phyloP scores from a whole-genome alignment of 2,888 invertebrate genomes.

The Podabrus alpinus region DNA sequence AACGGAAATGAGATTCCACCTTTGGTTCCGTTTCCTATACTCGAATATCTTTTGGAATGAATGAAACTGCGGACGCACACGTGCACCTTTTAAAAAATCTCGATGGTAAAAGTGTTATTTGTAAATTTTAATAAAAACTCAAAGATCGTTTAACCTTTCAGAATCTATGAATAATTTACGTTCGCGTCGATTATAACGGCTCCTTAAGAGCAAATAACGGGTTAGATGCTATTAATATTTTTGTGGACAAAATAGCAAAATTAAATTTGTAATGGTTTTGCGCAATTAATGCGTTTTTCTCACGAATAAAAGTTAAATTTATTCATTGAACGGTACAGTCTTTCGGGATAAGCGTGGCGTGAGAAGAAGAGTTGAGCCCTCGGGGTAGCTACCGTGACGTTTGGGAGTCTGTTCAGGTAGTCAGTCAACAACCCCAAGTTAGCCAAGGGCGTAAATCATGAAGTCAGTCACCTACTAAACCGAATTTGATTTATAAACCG shows the following conservation, averaged over 20 bases:
- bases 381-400: constrained; percentile 31
- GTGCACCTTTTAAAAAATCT: constrained; percentile 11
- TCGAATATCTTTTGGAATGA: constrained; percentile 24
- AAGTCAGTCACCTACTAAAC: constrained; percentile 32
- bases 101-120: background rate
- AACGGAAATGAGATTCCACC: constrained; percentile 25
- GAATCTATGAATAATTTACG: constrained; percentile 1
- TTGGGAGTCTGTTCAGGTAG: constrained; percentile 28
- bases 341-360: constrained; percentile 24
- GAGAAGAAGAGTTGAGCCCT: constrained; percentile 26
- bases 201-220: background rate
- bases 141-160: background rate
- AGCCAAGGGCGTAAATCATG: constrained; percentile 31
- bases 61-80: constrained; percentile 12
- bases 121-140: background rate
- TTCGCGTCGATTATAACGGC: constrained; percentile 1
- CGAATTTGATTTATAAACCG: constrained; percentile 16
- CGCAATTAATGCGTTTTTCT: background rate
- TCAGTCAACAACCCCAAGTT: constrained; percentile 31
- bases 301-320: background rate
- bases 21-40: constrained; percentile 28
- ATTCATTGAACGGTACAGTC: constrained; percentile 22
- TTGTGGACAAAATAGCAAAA: background rate
- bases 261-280: background rate
- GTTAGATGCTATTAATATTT: background rate